Base-by-base conservation (phyloP, 2,888 invertebrate species). In the Dynastes maya region DNA sequence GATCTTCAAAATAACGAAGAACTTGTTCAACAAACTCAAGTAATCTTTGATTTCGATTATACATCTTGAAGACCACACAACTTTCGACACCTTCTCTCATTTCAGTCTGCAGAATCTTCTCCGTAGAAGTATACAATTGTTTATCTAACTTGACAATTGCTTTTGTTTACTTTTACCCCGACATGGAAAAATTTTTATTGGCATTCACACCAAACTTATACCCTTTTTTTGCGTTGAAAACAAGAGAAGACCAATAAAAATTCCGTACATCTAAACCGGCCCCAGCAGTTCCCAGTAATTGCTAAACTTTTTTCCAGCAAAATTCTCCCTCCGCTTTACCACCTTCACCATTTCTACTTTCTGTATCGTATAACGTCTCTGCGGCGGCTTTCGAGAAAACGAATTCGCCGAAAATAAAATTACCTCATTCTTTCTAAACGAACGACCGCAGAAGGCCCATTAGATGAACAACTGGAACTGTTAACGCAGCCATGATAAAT, bases 391-490 rank as follows among this genome's bases (percentile, higher is more conserved):
- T 37, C 67, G 22, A 68, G 67, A 68, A 68, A 68, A 49, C 67
- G 67, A 49, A 68, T 68, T 68, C 67, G 67, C 22, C 67, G 67
- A 71, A 71, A 71, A 71, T 22, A 58, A 58, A 71, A 58, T 71
- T 71, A 37, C 71, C 71, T 71, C 71, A 40, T 71, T 58, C 55
- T 71, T 55, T 71, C 55, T 58, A 58, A 55, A 55, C 32, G 11
- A 11, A 71, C 37, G 55, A 55, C 71, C 71, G 71, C 71, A 71
- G 37, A 22, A 71, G 71, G 40, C 13, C 71, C 71, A 71, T 71
- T 71, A 71, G 71, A 40, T 40, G 71, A 71, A 71, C 71, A 37
- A 58, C 55, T 55, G 40, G 58, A 71, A 71, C 71, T 71, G 71
- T 71, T 53, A 55, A 55, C 71, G 71, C 55, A 1, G 37, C 37